These are phyloP conservation scores for Pterois miles DNA, from an alignment of 2,797 vertebrate species.

Conservation along the genomic window DNA sequence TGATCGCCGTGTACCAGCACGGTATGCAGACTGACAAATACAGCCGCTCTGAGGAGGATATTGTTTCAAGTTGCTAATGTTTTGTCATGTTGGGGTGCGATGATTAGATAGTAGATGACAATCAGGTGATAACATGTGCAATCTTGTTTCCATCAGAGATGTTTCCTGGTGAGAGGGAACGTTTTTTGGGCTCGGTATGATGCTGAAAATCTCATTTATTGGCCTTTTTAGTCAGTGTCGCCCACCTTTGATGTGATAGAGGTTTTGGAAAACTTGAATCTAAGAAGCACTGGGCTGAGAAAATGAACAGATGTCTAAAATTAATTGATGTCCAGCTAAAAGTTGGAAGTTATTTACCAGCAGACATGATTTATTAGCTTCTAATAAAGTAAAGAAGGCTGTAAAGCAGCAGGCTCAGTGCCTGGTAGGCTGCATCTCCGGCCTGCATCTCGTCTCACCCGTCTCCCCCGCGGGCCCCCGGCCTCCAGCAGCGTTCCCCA, in stretches of 20 bases:
- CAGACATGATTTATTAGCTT: background rate
- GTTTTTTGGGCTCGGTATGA: background rate
- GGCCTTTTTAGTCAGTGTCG: background rate
- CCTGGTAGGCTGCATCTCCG: constrained; percentile 8
- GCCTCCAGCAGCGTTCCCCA: constrained; percentile 41
- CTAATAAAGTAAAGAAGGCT: background rate
- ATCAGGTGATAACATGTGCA: background rate
- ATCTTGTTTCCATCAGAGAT: background rate
- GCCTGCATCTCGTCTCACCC: background rate
- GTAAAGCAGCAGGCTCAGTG: background rate
- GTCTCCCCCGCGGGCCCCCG: constrained; percentile 12
- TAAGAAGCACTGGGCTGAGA: background rate
- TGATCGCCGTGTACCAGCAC: constrained; percentile 20
- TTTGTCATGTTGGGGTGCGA: background rate
- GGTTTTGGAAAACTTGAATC: background rate
- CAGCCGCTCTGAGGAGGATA: background rate
- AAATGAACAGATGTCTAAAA: background rate
- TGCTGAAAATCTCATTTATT: background rate
- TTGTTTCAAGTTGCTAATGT: constrained; percentile 3
- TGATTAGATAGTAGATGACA: constrained; percentile 6
- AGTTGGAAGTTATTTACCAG: background rate
- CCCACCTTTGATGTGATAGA: background rate
- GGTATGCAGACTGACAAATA: background rate
- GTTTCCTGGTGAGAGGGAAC: background rate
- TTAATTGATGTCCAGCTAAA: background rate